Percentiles rank a stretch among this genome's conserved stretches.
These are phyloP conservation scores for Tetraneura akinire DNA, from an alignment of 1,140 invertebrate genomes.

Conservation along the genomic window DNA sequence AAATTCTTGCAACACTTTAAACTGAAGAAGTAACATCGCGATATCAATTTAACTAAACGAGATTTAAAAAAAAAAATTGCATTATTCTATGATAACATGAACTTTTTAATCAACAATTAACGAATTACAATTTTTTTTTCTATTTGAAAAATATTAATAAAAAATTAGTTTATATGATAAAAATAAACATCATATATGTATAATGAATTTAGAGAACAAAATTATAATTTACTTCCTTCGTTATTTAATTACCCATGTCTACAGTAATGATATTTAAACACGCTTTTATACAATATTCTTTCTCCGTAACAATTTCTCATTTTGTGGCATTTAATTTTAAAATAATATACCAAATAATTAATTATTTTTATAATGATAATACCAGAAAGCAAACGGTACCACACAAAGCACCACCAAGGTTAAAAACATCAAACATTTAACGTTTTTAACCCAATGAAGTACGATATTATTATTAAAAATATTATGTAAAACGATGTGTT, in stretches of 20 bases:
- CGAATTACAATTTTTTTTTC: no score
- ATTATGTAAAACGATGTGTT: conserved; percentile 10
- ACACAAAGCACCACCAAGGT: conserved; percentile 20
- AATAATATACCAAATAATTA: conserved; percentile 5
- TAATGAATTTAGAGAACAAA: no score
- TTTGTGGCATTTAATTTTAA: neutral
- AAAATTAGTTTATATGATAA: no score
- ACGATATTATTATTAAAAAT: conserved; percentile 6
- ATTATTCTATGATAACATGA: no score
- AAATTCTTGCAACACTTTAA: no score
- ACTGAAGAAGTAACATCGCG: no score
- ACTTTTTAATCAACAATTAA: no score
- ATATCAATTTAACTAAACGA: no score
- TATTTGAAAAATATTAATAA: no score
- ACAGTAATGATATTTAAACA: conserved; percentile 1
- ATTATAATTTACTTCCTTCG: neutral
- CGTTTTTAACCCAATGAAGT: neutral
- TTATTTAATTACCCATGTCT: neutral
- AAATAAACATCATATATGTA: no score
- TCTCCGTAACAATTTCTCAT: neutral
- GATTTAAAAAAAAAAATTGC: no score
- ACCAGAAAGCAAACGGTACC: conserved; percentile 28
- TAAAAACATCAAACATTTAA: conserved; percentile 5
- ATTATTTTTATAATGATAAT: conserved; percentile 18
- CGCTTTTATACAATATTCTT: neutral